Evolutionary conservation across 2,113 vertebrate species (phyloP).

Genomic region (human): DNA sequence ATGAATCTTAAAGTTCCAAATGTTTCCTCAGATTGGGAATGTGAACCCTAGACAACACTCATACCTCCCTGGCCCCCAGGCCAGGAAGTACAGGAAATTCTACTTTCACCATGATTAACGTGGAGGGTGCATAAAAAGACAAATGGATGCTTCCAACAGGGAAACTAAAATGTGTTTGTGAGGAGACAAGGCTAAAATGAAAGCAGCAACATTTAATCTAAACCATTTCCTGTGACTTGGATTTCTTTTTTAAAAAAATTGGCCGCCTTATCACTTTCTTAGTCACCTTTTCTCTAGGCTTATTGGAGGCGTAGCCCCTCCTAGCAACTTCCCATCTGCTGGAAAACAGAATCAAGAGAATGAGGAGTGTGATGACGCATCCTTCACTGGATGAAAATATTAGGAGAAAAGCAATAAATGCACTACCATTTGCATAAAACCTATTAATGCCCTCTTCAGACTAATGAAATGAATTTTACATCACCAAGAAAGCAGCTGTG

Average conservation of each 20-base stretch:
- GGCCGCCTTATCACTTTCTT: constrained; percentile 59
- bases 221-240: constrained; percentile 48
- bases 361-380: neutral
- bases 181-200: constrained; percentile 2
- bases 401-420: neutral
- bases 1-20: neutral
- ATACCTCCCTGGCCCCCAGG: neutral
- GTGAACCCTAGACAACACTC: neutral
- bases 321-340: constrained; percentile 69
- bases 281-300: constrained; percentile 47
- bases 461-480: constrained; percentile 19
- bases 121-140: neutral
- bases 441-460: constrained; percentile 39
- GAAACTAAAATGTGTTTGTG: constrained; percentile 54
- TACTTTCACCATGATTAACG: neutral
- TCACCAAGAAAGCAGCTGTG: neutral
- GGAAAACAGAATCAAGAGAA: constrained; percentile 25
- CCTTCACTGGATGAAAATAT: neutral
- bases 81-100: neutral
- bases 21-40: neutral
- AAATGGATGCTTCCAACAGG: constrained; percentile 30
- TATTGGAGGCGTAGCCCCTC: constrained; percentile 47
- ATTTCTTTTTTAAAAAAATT: constrained; percentile 23
- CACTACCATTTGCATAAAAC: neutral
- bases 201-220: constrained; percentile 46